Percentiles rank a stretch among this genome's conserved stretches.
These are phyloP conservation scores for Amphiprion percula DNA, from an alignment of 2,113 vertebrate genomes.

Conservation along the genomic window DNA sequence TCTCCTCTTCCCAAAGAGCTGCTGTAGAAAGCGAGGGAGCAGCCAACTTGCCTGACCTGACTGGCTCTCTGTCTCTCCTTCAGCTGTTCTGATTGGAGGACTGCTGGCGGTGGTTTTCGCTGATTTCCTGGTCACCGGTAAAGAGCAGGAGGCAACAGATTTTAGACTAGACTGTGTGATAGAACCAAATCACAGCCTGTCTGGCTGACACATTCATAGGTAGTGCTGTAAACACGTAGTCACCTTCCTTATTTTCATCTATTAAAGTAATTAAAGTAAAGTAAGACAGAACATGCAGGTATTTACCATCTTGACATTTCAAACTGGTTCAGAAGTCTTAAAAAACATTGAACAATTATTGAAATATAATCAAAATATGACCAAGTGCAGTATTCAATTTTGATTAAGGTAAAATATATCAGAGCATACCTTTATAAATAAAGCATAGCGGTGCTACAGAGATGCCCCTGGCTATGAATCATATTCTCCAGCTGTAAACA, in stretches of 20 bases:
- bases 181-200: constrained; percentile 12
- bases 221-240: constrained; percentile 8
- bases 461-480: no score
- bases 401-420: no score
- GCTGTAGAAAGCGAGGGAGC: constrained; percentile 63
- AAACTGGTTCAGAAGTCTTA: no score
- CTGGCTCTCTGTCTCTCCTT: constrained; percentile 82
- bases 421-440: no score
- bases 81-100: constrained; percentile 85
- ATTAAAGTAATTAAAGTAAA: not conserved
- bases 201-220: not conserved
- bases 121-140: constrained; percentile 87
- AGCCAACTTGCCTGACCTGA: constrained; percentile 76
- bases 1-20: constrained; percentile 66
- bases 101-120: constrained; percentile 85
- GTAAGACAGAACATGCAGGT: not conserved
- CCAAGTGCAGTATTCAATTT: no score
- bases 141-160: constrained; percentile 79
- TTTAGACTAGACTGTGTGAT: constrained; percentile 67
- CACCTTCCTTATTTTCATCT: not conserved
- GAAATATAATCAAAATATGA: no score
- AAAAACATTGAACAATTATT: no score
- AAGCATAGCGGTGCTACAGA: no score
- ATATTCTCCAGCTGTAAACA: no score
- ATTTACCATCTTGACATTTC: not conserved